phyloP scores from a whole-genome alignment of 2,888 invertebrate genomes.

The Lepidochrysops patricia region DNA sequence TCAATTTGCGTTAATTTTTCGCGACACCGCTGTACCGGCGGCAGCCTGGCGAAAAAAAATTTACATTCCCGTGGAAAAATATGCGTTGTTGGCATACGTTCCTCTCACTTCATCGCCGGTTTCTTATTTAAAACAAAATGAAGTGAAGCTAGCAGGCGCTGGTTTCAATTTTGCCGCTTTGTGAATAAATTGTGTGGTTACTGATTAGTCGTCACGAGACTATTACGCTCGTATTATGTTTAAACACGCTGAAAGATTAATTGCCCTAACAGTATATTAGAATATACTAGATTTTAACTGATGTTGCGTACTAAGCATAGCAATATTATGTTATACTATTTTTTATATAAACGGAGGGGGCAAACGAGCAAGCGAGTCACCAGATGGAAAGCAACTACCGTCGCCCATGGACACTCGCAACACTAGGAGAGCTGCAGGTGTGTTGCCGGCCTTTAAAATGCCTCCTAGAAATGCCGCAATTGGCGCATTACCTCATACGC shows the following conservation, averaged over 20 bases:
- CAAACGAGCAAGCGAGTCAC: too few species aligned
- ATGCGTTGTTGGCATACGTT: background rate
- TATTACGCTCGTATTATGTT: conserved; percentile 16
- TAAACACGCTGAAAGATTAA: conserved; percentile 15
- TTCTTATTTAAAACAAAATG: conserved; percentile 43
- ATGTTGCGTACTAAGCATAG: too few species aligned
- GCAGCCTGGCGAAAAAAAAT: conserved; percentile 38
- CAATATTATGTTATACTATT: too few species aligned
- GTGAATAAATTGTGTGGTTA: conserved; percentile 20
- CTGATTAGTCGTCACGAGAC: conserved; percentile 16
- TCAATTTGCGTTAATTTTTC: conserved; percentile 13
- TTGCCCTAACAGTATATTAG: conserved; percentile 17
- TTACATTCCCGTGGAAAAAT: conserved; percentile 47
- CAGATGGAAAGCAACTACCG: too few species aligned
- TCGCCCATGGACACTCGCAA: too few species aligned
- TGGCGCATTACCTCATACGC: too few species aligned
- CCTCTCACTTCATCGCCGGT: conserved; percentile 2
- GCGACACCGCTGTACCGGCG: background rate
- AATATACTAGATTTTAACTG: background rate
- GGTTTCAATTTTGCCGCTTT: conserved; percentile 40
- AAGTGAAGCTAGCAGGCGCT: conserved; percentile 41
- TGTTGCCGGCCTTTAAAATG: too few species aligned
- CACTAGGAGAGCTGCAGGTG: too few species aligned
- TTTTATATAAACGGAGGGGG: too few species aligned
- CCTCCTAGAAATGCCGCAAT: too few species aligned